Conservation (phyloP, 2,797 vertebrate species). For the Syngnathus acus region DNA sequence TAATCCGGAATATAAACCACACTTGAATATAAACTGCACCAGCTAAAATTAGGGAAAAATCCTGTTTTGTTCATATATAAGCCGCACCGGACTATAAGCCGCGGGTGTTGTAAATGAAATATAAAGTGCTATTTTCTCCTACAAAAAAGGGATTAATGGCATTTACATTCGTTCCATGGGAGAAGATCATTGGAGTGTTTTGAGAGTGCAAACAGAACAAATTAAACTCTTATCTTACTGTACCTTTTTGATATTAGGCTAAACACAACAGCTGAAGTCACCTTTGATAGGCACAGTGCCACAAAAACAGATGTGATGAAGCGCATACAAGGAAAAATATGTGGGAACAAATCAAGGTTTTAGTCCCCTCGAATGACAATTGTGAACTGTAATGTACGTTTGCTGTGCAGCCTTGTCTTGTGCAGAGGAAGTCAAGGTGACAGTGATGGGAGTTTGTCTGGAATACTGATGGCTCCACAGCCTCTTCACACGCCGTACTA, state of each 20-base stretch:
- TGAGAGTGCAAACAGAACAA: too few relatives aligned
- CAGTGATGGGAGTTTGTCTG: slow-evolving; percentile 54
- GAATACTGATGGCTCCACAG: slow-evolving; percentile 60
- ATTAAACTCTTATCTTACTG: too few relatives aligned
- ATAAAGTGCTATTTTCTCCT: too few relatives aligned
- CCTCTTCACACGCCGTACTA: slow-evolving; percentile 27
- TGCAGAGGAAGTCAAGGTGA: slow-evolving; percentile 64
- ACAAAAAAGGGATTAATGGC: too few relatives aligned
- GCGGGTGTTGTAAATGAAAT: too few relatives aligned
- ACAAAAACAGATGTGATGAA: slow-evolving; percentile 6
- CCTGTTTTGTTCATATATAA: too few relatives aligned
- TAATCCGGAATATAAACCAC: too few relatives aligned
- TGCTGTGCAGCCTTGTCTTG: slow-evolving; percentile 40
- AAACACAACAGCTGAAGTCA: slow-evolving; percentile 20
- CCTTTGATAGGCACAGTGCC: slow-evolving; percentile 24
- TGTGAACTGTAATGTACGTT: slow-evolving; percentile 43
- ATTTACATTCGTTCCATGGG: too few relatives aligned
- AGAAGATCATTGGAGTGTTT: too few relatives aligned
- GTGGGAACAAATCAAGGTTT: slow-evolving; percentile 16
- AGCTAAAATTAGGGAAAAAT: too few relatives aligned
- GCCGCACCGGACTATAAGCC: too few relatives aligned
- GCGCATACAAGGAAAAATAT: neutral
- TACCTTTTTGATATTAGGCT: neutral
- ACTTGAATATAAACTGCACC: too few relatives aligned
- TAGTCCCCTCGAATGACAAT: slow-evolving; percentile 42